These are phyloP conservation scores for Drosophila takahashii DNA, from an alignment of 1,140 invertebrate genomes.

Conservation along the genomic window DNA sequence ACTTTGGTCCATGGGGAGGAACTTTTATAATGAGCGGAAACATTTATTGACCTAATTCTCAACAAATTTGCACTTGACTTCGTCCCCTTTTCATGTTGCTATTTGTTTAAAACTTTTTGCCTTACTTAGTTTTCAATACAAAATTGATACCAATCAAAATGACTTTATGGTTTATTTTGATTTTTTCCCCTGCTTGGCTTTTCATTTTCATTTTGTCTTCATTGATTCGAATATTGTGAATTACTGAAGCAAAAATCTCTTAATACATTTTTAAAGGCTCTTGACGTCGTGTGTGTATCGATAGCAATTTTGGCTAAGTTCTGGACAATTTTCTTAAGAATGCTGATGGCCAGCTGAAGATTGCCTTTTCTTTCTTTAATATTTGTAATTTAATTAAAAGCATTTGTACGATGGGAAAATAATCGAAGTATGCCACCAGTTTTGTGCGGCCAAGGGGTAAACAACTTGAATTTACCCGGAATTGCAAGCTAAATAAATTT, in stretches of 20 bases:
- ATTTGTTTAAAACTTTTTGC: constrained; percentile 10
- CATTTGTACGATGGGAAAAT: constrained; percentile 34
- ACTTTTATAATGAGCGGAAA: constrained; percentile 26
- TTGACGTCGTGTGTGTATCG: constrained; percentile 3
- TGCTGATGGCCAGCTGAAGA: not conserved
- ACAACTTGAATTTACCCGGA: constrained; percentile 31
- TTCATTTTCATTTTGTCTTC: constrained; percentile 9
- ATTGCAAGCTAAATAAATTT: constrained; percentile 62
- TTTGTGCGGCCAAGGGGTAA: constrained; percentile 29
- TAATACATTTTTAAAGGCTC: constrained; percentile 16
- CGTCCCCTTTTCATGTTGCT: not conserved
- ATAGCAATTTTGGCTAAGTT: not conserved
- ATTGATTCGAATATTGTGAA: constrained; percentile 19
- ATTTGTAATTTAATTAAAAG: constrained; percentile 54
- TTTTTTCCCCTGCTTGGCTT: constrained; percentile 16
- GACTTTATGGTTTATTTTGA: constrained; percentile 46
- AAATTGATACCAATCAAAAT: constrained; percentile 47
- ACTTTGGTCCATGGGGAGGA: constrained; percentile 17
- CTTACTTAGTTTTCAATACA: constrained; percentile 33
- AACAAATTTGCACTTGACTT: constrained; percentile 18
- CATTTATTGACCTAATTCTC: constrained; percentile 50
- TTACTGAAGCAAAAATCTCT: constrained; percentile 18
- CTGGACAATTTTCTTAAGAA: constrained; percentile 12
- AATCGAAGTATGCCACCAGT: constrained; percentile 14
- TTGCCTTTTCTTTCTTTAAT: constrained; percentile 31